Evolutionary conservation across 2,113 vertebrate genomes (phyloP), one percentile per base, ranked within the genome.

Genomic region (Oenanthe oenanthe): DNA sequence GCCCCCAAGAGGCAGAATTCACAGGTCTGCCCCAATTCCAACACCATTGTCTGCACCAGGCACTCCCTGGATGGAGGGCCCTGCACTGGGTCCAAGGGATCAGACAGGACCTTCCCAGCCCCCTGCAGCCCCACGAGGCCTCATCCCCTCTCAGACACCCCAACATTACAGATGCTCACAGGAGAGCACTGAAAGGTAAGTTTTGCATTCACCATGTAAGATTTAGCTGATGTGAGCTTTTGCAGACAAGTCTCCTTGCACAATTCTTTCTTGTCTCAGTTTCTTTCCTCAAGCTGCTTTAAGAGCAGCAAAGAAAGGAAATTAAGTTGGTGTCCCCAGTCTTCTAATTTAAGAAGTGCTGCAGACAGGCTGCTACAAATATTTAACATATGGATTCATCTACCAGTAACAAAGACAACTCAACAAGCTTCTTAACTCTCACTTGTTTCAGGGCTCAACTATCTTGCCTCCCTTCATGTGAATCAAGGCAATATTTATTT

Each of bases 221-320:
- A 65, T 19, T 48, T 3, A 42, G 71, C 53, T 72, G 51, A 58
- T 7, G 29, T 2, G 14, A 81, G 77, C 22, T 74, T 54, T 34
- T 40, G 79, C 57, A 75, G 66, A 65, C 40, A 18, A 61, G 21
- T 31, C 3, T 1, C 61, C 25, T 57, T 65, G 38, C 62, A 61
- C 62, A 90, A 54, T 24, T 17, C n/a, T 65, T 61, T 47, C 43
- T 63, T 51, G 16, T 57, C 75, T 73, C 66, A 17, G 19, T 62
- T 79, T 86, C 43, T 86, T 83, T 90, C 85, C 68, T 88, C 76
- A 54, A 34, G 34, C 58, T 53, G 21, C 79, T 78, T 93, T 81
- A 91, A 80, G 26, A 92, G 56, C 58, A 81, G 61, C 56, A 62
- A 78, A 86, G 42, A 47, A 63, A 76, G 77, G 21, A 93, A 95